Percentiles rank a stretch among this genome's conserved stretches.
These are phyloP conservation scores for Junonia oenone DNA, from an alignment of 2,888 invertebrate genomes.

Conservation along the genomic window DNA sequence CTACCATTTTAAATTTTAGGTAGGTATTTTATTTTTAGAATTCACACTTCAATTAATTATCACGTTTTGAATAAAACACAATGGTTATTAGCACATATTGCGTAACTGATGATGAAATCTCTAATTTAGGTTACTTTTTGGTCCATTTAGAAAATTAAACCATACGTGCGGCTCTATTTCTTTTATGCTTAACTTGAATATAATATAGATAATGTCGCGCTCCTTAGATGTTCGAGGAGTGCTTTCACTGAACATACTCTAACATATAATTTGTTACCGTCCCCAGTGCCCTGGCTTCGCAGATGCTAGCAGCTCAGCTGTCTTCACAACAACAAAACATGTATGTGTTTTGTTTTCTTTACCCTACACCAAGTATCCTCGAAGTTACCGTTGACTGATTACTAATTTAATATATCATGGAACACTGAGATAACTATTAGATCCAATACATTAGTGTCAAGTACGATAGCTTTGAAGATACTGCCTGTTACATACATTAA, in stretches of 20 bases:
- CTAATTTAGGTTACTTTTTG: not conserved
- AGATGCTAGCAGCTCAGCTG: conserved; percentile 96
- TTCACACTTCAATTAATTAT: not conserved
- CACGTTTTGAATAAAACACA: not conserved
- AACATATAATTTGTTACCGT: conserved; percentile 80
- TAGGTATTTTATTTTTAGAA: conserved; percentile 7
- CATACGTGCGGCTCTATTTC: conserved; percentile 60
- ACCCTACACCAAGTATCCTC: conserved; percentile 52
- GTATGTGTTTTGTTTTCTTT: conserved; percentile 85
- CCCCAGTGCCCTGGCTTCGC: conserved; percentile 97
- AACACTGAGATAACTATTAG: not conserved
- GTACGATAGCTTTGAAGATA: conserved; percentile 65
- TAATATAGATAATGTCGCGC: not conserved
- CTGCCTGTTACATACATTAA: conserved; percentile 61
- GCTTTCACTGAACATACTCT: conserved; percentile 52
- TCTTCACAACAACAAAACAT: conserved; percentile 96
- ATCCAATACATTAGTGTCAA: conserved; percentile 12
- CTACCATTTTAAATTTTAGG: conserved; percentile 5
- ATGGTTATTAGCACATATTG: not conserved
- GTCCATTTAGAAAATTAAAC: conserved; percentile 4
- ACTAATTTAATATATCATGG: not conserved
- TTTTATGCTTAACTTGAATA: conserved; percentile 26
- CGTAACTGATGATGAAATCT: not conserved
- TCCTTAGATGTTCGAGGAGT: conserved; percentile 38
- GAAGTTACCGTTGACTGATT: conserved; percentile 33